Base-by-base conservation (phyloP, 1,140 invertebrate species). In the Pseudomyrmex concolor region DNA sequence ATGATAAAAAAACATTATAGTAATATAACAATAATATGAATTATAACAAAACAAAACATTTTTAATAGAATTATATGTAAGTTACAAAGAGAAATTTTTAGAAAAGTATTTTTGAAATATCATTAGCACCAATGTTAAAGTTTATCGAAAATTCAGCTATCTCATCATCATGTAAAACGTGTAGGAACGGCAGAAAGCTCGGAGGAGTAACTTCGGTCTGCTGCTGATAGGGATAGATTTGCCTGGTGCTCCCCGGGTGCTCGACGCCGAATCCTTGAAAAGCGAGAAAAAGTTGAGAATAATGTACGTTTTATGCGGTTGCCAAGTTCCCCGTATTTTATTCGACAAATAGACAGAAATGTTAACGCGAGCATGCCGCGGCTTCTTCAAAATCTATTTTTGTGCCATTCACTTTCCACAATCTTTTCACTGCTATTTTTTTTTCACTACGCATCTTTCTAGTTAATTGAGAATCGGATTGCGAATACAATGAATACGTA, bases 161-260 rank as follows among this genome's bases (percentile, higher is more conserved):
- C 59, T 76, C 71, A 50, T 83, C 59, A 13, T 10, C 51, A 19
- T 51, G 43, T 17, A 15, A 74, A 50, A 15, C 15, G 70, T 15
- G 25, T 2, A 17, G 22, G 54, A 48, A 19, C 0, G 19, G 66
- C 22, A 22, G 57, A 25, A 43, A 25, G 48, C 55, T 51, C 57
- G 50, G 50, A 17, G 54, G n/a, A 15, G 60, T 60, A 80, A 85
- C 77, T 83, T 84, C 73, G 73, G 67, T 80, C 87, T 89, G 88
- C 73, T 48, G 57, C 67, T 87, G 88, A 89, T 89, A 80, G 88
- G 83, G 57, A 89, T 77, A 83, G 85, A 89, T 89, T 89, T 87
- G 88, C 88, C 78, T 84, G 83, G 82, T 73, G 68, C 55, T 76
- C 68, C 55, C 34, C 51, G 67, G 60, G 10, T 80, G 12, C 19